Base-by-base conservation (phyloP, 2,888 invertebrate genomes). In the Brachylomia viminalis region DNA sequence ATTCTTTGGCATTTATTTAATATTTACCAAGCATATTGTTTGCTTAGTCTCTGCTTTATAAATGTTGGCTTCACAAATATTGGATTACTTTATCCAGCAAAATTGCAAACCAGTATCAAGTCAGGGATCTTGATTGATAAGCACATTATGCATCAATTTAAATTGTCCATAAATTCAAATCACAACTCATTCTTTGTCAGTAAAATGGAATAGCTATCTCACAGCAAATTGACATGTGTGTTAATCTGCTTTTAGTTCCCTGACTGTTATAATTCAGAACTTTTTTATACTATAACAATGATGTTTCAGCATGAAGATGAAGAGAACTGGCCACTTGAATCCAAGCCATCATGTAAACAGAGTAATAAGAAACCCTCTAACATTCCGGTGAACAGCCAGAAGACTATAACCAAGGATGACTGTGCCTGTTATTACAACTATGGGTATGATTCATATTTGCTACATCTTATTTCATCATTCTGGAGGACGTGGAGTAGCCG, bases 351-450 rank as follows among this genome's bases (percentile, higher is more conserved):
- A 54, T 94, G 92, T 82, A 95, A 95, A 87, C 92, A 91, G 68
- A 91, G 80, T 67, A 92, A 88, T 78, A 95, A 94, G 80, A 95
- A 95, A 87, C 82, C 90, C 73, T 85, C 89, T 38, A 90, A 91
- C 77, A 88, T 91, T 66, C 90, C 92, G 54, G 79, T 93, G 69
- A 94, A 92, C 75, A 93, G 93, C 83, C 93, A 94, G 86, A 90
- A 92, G 73, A 86, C 91, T 58, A 90, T 91, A 84, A 90, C 95
- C 82, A 95, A 95, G 87, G 95, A 96, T 92, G 95, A 96, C 86
- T 94, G 94, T 80, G 95, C 97, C 45, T 96, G 96, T 84, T 97
- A 97, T 90, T 97, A 97, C 88, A 97, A 97, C 88, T 97, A 97
- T 93, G 97, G 96, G 97, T 97, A 90, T 93, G 94, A 82, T 71